These are phyloP conservation scores for Oryzias curvinotus DNA, from an alignment of 2,113 vertebrate species.

Conservation along the genomic window DNA sequence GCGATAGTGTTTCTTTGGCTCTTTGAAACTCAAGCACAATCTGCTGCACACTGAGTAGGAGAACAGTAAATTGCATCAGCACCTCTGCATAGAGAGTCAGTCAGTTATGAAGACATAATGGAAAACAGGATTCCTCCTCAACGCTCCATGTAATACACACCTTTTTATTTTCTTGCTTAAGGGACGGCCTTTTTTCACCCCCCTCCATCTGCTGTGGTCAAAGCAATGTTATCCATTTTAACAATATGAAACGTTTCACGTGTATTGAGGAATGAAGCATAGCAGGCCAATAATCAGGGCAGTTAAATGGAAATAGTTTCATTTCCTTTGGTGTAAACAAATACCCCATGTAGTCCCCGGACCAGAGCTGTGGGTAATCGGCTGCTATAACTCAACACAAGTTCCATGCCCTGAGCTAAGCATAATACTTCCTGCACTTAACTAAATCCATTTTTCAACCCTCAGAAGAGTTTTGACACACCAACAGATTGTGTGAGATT, in stretches of 20 bases:
- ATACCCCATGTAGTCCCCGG: constrained; percentile 64
- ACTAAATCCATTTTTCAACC: constrained; percentile 72
- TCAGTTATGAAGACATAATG: constrained; percentile 69
- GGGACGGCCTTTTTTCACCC: background rate
- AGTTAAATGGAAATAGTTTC: constrained; percentile 69
- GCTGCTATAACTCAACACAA: constrained; percentile 70
- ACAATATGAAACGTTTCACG: constrained; percentile 51
- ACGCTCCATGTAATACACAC: constrained; percentile 50
- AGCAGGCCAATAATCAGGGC: constrained; percentile 60
- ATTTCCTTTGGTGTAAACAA: constrained; percentile 77
- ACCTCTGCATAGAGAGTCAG: constrained; percentile 69
- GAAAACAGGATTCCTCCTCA: constrained; percentile 59
- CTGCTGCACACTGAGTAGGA: constrained; percentile 57
- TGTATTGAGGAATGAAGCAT: constrained; percentile 46
- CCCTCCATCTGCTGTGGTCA: constrained; percentile 35
- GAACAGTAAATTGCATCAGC: constrained; percentile 68
- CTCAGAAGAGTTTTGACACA: constrained; percentile 55
- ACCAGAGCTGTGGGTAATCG: constrained; percentile 67
- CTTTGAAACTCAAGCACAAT: constrained; percentile 68
- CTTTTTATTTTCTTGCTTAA: constrained; percentile 47
- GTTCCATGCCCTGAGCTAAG: constrained; percentile 71
- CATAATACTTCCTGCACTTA: constrained; percentile 77
- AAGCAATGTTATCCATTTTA: constrained; percentile 46
- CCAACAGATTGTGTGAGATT: constrained; percentile 37
- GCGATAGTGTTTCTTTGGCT: constrained; percentile 64